Evolutionary conservation across 2,888 invertebrate genomes (phyloP).

Genomic region (Vanessa cardui): DNA sequence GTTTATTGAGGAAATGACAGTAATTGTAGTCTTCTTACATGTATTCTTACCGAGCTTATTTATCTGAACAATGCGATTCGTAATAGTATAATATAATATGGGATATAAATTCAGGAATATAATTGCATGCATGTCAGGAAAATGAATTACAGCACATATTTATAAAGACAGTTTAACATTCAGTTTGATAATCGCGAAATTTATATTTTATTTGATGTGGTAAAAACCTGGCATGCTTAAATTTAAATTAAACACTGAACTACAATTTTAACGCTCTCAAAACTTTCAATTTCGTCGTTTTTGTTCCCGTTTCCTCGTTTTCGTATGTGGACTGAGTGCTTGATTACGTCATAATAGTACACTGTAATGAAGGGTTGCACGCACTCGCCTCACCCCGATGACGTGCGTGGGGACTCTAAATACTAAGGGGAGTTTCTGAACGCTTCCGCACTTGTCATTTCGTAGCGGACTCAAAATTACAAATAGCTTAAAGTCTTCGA

Average conservation of each 20-base stretch:
- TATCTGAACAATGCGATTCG: conserved; percentile 21
- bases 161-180: not conserved
- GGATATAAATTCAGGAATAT: too few species aligned
- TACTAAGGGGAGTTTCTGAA: conserved; percentile 65
- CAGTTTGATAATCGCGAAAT: too few species aligned
- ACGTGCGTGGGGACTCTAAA: conserved; percentile 69
- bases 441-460: conserved; percentile 73
- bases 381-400: conserved; percentile 55
- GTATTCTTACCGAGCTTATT: conserved; percentile 18
- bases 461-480: conserved; percentile 61
- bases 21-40: conserved; percentile 37
- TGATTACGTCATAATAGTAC: conserved; percentile 77
- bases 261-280: conserved; percentile 12
- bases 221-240: not conserved
- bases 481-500: conserved; percentile 39
- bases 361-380: conserved; percentile 79
- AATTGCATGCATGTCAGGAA: not conserved
- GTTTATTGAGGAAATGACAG: conserved; percentile 58
- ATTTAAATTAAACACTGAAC: not conserved
- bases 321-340: conserved; percentile 70
- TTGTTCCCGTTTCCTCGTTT: conserved; percentile 79
- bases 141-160: not conserved
- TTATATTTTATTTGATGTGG: too few species aligned
- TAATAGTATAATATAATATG: not conserved
- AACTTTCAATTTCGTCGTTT: conserved; percentile 53